Base-by-base conservation (phyloP, 2,113 vertebrate species). In the Tragulus kanchil region DNA sequence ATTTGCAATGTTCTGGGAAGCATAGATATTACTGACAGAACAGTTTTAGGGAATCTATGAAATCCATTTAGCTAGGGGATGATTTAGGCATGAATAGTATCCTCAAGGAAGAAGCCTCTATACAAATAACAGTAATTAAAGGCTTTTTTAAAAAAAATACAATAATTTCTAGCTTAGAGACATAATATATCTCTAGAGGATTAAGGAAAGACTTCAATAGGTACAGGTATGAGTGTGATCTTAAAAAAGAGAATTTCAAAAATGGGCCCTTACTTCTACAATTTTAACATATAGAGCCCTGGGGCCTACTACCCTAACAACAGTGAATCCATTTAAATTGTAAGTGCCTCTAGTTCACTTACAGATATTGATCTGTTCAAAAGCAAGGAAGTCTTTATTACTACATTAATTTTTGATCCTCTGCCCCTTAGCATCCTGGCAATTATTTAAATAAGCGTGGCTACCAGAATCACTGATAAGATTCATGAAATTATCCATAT, bases 371-470 rank as follows among this genome's bases (percentile, higher is more conserved):
- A 97, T 96, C 92, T 89, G 64, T 69, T 95, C 84, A 95, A 96
- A 96, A 92, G 93, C 67, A 94, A 97, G 79, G 71, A 97, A 90
- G 83, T 5, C 54, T 94, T 97, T 85, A 94, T 56, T 84, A 25
- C 67, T 81, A 82, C 94, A 98, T 96, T 82, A 96, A 92, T 93
- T 92, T 95, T 94, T 97, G n/a, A 91, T 89, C 52, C 54, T 85
- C 8, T 93, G 31, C 9, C 69, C n/a, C 61, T 89, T 36, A 90
- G 81, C 50, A 96, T 96, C 52, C n/a, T 81, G 56, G 36, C 36
- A 93, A 95, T 90, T 91, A 95, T 73, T 96, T 97, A 95, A 96
- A 73, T 78, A 94, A 96, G 42, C 64, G 21, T 95, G 50, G 42
- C 50, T 92, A 84, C 67, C 6, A 85, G 23, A 91, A 90, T 94